These are phyloP conservation scores for Corythornis leucogaster DNA, from an alignment of 2,797 vertebrate genomes.

Conservation along the genomic window DNA sequence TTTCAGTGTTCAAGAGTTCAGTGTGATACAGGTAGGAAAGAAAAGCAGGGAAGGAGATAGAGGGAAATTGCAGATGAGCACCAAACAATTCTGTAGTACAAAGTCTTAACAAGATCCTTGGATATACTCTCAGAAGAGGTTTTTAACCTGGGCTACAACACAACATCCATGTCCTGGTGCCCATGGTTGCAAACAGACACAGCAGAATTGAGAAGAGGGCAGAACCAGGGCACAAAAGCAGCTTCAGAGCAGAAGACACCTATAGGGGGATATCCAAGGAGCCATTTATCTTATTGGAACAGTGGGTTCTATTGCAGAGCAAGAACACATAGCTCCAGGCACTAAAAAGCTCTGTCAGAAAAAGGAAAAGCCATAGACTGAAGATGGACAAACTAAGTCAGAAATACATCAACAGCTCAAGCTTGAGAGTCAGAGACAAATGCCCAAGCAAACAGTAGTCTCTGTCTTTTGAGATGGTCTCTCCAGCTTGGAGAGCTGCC, in stretches of 20 bases:
- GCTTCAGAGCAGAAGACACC: background rate
- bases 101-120: background rate
- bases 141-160: background rate
- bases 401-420: background rate
- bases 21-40: background rate
- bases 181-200: background rate
- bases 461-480: background rate
- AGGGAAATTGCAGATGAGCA: background rate
- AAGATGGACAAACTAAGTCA: background rate
- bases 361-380: background rate
- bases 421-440: background rate
- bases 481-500: background rate
- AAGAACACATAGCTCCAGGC: background rate
- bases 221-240: background rate
- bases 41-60: background rate
- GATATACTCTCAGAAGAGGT: background rate
- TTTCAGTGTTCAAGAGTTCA: background rate
- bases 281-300: background rate
- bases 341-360: background rate
- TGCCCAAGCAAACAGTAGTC: background rate
- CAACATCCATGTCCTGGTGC: background rate
- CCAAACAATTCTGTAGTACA: background rate
- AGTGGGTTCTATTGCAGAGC: background rate
- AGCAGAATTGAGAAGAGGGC: background rate
- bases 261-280: background rate